Conservation (phyloP, 2,797 vertebrate genomes). For the Pangasius macronema region DNA sequence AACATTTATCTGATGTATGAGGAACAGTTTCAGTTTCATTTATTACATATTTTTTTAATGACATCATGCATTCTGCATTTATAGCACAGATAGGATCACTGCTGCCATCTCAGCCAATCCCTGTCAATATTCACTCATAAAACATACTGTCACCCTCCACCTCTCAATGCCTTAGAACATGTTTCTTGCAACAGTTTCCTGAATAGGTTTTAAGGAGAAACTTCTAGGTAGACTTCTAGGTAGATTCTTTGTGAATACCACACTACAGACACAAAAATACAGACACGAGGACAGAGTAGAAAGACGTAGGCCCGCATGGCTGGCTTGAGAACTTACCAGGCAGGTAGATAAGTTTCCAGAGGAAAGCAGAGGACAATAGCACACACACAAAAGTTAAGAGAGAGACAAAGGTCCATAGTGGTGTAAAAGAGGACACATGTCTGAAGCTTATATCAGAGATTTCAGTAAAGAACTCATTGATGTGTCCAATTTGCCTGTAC, state of each 20-base stretch:
- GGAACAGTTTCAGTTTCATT: not conserved
- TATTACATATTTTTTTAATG: not conserved
- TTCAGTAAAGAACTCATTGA: not conserved
- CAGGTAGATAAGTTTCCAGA: constrained; percentile 69
- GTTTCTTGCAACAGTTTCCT: no score
- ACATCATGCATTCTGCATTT: not conserved
- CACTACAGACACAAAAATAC: constrained; percentile 9
- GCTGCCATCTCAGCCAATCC: not conserved
- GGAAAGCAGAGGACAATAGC: constrained; percentile 74
- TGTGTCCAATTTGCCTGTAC: not conserved
- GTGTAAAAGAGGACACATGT: not conserved
- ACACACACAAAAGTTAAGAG: constrained; percentile 58
- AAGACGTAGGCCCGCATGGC: constrained; percentile 38
- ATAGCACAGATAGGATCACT: not conserved
- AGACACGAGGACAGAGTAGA: constrained; percentile 31
- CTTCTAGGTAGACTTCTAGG: no score
- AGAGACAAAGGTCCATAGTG: constrained; percentile 12
- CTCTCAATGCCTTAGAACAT: no score
- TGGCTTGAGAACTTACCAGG: constrained; percentile 74
- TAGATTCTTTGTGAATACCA: not conserved
- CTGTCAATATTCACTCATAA: not conserved
- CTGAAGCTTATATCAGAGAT: not conserved
- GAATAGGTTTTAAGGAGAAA: not conserved
- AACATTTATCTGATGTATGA: not conserved
- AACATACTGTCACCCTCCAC: not conserved